These are phyloP conservation scores for Aleiodes testaceus DNA, from an alignment of 2,888 invertebrate species.

Conservation along the genomic window DNA sequence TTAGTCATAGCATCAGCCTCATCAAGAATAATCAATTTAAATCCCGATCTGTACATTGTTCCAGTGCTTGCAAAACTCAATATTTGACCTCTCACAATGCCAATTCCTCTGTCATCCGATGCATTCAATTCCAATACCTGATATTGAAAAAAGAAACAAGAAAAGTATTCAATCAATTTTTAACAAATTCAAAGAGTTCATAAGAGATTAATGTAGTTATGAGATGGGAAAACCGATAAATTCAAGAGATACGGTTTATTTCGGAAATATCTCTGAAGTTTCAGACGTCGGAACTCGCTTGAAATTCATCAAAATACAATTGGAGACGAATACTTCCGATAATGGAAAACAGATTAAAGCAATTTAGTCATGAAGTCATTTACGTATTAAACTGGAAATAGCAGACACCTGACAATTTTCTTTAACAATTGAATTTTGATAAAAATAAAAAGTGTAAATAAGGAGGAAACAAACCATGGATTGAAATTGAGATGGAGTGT, in stretches of 20 bases:
- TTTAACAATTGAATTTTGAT: background rate
- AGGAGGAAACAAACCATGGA: slow-evolving; percentile 84
- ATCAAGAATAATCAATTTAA: slow-evolving; percentile 96
- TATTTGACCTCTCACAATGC: slow-evolving; percentile 94
- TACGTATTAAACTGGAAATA: too few relatives aligned
- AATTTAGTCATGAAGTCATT: too few relatives aligned
- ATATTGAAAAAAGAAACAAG: slow-evolving; percentile 46
- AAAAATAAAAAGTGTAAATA: too few relatives aligned
- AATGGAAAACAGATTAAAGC: too few relatives aligned
- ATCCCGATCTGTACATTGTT: slow-evolving; percentile 94
- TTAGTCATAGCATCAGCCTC: slow-evolving; percentile 99
- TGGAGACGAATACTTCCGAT: too few relatives aligned
- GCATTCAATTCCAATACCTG: slow-evolving; percentile 95
- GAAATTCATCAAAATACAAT: too few relatives aligned
- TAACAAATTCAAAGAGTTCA: background rate
- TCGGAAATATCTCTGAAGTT: too few relatives aligned
- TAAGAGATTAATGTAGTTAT: background rate
- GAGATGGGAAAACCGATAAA: too few relatives aligned
- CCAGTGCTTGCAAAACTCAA: slow-evolving; percentile 97
- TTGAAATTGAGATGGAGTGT: slow-evolving; percentile 89
- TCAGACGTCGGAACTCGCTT: too few relatives aligned
- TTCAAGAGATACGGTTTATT: too few relatives aligned
- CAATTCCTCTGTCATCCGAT: slow-evolving; percentile 98
- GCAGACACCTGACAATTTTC: too few relatives aligned
- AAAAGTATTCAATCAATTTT: background rate